Evolutionary conservation across 2,888 invertebrate genomes (phyloP).

Genomic region (Scaptomyza reducta): DNA sequence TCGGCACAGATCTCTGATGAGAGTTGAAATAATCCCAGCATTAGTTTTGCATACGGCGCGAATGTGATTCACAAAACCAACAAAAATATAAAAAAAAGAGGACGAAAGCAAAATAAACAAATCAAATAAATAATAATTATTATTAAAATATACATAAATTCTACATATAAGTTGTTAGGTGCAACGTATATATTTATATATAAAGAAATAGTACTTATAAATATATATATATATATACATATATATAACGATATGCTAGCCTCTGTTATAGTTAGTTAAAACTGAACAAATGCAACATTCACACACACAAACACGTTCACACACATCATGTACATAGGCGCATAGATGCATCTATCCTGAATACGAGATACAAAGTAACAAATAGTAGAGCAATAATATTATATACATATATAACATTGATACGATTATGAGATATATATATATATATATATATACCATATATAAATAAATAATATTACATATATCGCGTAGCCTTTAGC

Average conservation of each 20-base stretch:
- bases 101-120: constrained; percentile 37
- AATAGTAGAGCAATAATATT: constrained; percentile 67
- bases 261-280: constrained; percentile 77
- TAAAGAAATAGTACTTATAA: constrained; percentile 11
- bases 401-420: constrained; percentile 45
- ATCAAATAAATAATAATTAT: constrained; percentile 56
- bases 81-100: constrained; percentile 19
- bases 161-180: constrained; percentile 55
- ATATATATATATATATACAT: constrained; percentile 31
- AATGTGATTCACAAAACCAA: constrained; percentile 68
- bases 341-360: constrained; percentile 54
- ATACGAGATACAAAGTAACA: constrained; percentile 40
- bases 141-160: constrained; percentile 52
- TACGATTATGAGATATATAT: constrained; percentile 31
- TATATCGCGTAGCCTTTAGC: constrained; percentile 72
- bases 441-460: constrained; percentile 9
- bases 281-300: constrained; percentile 44
- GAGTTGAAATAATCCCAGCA: constrained; percentile 20
- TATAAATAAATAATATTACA: constrained; percentile 15
- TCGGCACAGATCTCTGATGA: constrained; percentile 14
- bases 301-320: constrained; percentile 25
- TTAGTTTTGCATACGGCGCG: constrained; percentile 55
- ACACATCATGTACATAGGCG: constrained; percentile 64
- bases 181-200: constrained; percentile 28
- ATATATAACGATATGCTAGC: constrained; percentile 55